phyloP scores from a whole-genome alignment of 23 tunicate species.

The Trididemnum nubilum region DNA sequence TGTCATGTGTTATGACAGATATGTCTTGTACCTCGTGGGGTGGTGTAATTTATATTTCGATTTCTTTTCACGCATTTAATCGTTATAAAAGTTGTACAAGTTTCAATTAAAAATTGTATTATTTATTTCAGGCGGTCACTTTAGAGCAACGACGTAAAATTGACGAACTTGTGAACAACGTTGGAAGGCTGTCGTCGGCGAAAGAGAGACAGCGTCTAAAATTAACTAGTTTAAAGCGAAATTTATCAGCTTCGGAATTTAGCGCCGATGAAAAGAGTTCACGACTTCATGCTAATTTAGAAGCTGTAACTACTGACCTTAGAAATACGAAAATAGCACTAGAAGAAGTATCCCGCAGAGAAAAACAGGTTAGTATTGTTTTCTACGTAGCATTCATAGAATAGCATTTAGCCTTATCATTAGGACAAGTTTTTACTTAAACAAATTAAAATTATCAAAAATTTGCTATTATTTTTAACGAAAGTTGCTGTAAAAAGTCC shows the following conservation, averaged over 20 bases:
- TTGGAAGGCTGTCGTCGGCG: slow-evolving; percentile 57
- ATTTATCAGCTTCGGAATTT: slow-evolving; percentile 39
- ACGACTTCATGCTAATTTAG: slow-evolving; percentile 50
- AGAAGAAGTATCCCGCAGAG: slow-evolving; percentile 76
- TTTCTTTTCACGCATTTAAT: too few species aligned
- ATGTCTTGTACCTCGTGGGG: too few species aligned
- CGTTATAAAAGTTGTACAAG: too few species aligned
- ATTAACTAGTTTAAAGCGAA: slow-evolving; percentile 54
- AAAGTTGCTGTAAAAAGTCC: too few species aligned
- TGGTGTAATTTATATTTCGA: too few species aligned
- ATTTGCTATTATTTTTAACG: background rate
- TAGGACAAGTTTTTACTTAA: too few species aligned
- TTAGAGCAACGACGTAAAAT: slow-evolving; percentile 74
- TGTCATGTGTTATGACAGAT: too few species aligned
- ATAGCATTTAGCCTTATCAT: background rate
- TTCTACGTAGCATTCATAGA: too few species aligned
- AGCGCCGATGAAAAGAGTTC: slow-evolving; percentile 40
- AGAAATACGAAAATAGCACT: slow-evolving; percentile 67
- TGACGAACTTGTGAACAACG: slow-evolving; percentile 66
- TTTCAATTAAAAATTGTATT: too few species aligned
- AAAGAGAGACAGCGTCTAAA: slow-evolving; percentile 82
- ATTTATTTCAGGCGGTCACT: slow-evolving; percentile 49
- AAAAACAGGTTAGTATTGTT: slow-evolving; percentile 88
- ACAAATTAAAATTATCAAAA: too few species aligned
- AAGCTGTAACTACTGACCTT: slow-evolving; percentile 71